Conservation (phyloP, 2,888 invertebrate genomes). For the Zaprionus obscuricornis region DNA sequence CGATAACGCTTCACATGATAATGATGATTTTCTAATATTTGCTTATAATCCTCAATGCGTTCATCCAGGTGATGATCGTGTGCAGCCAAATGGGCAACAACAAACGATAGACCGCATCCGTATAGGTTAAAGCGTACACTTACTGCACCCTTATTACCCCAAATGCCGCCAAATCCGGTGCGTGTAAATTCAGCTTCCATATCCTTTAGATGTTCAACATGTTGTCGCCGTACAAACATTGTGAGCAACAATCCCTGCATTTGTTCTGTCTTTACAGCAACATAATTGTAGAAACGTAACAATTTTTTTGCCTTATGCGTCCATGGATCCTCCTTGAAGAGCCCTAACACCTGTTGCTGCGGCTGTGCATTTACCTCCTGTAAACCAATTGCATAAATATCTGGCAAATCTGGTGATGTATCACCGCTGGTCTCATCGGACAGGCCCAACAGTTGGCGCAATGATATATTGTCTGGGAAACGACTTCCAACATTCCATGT, state of each 20-base stretch:
- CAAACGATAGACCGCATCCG: constrained; percentile 93
- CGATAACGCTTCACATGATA: constrained; percentile 91
- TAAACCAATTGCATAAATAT: constrained; percentile 93
- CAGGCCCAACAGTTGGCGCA: constrained; percentile 89
- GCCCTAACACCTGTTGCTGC: constrained; percentile 91
- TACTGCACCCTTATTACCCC: constrained; percentile 98
- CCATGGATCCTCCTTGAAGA: constrained; percentile 94
- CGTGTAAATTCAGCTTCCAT: constrained; percentile 94
- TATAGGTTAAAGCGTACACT: constrained; percentile 93
- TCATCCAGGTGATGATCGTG: constrained; percentile 94
- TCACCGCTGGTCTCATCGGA: constrained; percentile 85
- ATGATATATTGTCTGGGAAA: constrained; percentile 88
- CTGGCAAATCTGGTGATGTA: constrained; percentile 85
- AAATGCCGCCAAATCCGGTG: constrained; percentile 95
- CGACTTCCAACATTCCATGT: constrained; percentile 96
- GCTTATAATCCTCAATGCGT: constrained; percentile 93
- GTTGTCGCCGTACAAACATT: constrained; percentile 90
- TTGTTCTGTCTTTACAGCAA: constrained; percentile 91
- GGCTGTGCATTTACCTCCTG: constrained; percentile 96
- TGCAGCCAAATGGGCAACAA: constrained; percentile 95
- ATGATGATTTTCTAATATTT: constrained; percentile 91
- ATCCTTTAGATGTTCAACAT: constrained; percentile 91
- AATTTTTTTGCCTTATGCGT: constrained; percentile 89
- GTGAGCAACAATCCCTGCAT: constrained; percentile 93
- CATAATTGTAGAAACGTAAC: constrained; percentile 88